Percentiles rank a stretch among this genome's conserved stretches.
Conservation (phyloP, 1,140 invertebrate genomes). For the Asbolus verrucosus region DNA sequence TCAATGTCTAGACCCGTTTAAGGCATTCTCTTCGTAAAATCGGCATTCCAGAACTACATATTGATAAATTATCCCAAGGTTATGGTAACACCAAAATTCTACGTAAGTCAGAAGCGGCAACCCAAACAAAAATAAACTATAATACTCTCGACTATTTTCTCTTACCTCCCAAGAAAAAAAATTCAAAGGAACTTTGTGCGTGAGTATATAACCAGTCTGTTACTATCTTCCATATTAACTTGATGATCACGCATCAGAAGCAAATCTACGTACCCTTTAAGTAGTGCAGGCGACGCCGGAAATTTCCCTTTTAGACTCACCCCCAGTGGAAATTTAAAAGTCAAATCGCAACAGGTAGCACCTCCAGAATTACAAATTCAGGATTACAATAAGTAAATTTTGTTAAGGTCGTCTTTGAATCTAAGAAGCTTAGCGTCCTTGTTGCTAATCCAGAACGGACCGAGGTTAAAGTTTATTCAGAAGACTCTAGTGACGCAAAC, state of each 20-base stretch:
- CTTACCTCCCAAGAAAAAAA: conserved; percentile 30
- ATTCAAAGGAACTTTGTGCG: conserved; percentile 2
- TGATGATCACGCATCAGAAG: conserved; percentile 8
- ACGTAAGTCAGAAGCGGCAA: background rate
- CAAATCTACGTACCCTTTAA: conserved; percentile 20
- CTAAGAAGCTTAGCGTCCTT: conserved; percentile 75
- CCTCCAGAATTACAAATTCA: background rate
- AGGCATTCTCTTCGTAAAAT: conserved; percentile 4
- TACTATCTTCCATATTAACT: conserved; percentile 1
- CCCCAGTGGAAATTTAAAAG: conserved; percentile 75
- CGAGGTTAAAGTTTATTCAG: conserved; percentile 72
- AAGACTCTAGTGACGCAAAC: conserved; percentile 54
- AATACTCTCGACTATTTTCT: conserved; percentile 28
- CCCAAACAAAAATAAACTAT: conserved; percentile 9
- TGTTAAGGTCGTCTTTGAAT: conserved; percentile 74
- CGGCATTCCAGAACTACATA: background rate
- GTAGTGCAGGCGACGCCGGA: conserved; percentile 12
- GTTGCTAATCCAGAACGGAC: conserved; percentile 74
- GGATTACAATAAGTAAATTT: conserved; percentile 33
- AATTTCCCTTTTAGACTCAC: conserved; percentile 74
- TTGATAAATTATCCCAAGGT: background rate
- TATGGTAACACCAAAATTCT: background rate
- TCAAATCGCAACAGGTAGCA: conserved; percentile 73
- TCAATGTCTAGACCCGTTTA: background rate
- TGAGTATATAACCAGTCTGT: background rate